phyloP scores from a whole-genome alignment of 92 coral and sea anemone genomes.

The Paramuricea clavata region DNA sequence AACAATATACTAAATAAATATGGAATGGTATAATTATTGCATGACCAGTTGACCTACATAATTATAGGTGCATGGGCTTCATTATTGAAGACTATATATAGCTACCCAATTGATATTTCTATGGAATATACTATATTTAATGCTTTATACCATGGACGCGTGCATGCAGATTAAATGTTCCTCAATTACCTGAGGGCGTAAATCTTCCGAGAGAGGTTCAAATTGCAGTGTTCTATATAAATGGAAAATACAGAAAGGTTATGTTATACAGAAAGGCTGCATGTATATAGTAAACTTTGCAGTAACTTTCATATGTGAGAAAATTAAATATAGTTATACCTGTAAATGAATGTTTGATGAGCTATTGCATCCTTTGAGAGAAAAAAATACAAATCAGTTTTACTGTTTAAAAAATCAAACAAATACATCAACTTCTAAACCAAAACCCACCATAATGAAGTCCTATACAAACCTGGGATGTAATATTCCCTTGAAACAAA shows the following conservation, averaged over 20 bases:
- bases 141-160: too few relatives aligned
- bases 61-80: too few relatives aligned
- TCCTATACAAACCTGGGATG: slow-evolving; percentile 65
- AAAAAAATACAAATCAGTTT: neutral
- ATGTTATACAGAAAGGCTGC: too few relatives aligned
- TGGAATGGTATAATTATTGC: neutral
- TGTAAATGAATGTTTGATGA: slow-evolving; percentile 76
- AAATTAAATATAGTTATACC: slow-evolving; percentile 44
- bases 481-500: slow-evolving; percentile 85
- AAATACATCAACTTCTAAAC: too few relatives aligned
- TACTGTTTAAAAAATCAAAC: too few relatives aligned
- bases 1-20: neutral
- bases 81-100: too few relatives aligned
- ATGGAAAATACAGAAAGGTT: slow-evolving; percentile 15
- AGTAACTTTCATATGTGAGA: neutral
- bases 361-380: slow-evolving; percentile 72
- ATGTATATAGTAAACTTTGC: too few relatives aligned
- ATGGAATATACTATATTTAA: too few relatives aligned
- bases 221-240: neutral
- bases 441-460: too few relatives aligned
- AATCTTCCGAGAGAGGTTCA: neutral
- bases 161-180: too few relatives aligned
- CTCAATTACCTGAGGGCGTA: neutral
- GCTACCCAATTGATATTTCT: too few relatives aligned
- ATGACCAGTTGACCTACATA: too few relatives aligned